Conservation (phyloP, 2,113 vertebrate species). For the Rostratula benghalensis region DNA sequence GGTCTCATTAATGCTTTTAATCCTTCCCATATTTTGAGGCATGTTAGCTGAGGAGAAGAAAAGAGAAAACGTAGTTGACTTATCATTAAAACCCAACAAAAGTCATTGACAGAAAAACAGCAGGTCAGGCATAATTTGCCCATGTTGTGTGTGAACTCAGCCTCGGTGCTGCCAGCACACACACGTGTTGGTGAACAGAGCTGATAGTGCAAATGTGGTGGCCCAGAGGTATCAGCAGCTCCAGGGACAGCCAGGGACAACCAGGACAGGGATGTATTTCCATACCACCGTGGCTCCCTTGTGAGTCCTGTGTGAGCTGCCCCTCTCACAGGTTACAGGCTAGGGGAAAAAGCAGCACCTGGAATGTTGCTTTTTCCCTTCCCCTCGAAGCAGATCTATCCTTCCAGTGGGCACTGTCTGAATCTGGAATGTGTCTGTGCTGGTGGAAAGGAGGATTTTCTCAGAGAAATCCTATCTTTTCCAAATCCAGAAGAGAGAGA, state of each 20-base stretch:
- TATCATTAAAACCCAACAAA: constrained; percentile 41
- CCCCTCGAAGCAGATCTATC: accelerated
- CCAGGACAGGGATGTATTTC: background rate
- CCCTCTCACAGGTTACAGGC: too few species aligned
- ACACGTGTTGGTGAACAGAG: background rate
- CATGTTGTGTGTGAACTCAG: background rate
- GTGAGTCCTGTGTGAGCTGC: accelerated
- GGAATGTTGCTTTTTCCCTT: background rate
- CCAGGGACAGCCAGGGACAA: background rate
- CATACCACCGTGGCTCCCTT: background rate
- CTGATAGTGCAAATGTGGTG: background rate
- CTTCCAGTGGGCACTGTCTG: background rate
- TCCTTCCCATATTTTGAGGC: background rate
- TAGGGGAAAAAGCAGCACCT: background rate
- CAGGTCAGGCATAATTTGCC: constrained; percentile 3
- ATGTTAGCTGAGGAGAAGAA: background rate
- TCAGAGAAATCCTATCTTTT: background rate
- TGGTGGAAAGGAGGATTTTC: background rate
- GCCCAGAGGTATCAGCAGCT: background rate
- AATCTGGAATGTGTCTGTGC: background rate
- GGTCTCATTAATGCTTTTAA: background rate
- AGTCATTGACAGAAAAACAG: constrained; percentile 42
- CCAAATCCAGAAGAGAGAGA: background rate
- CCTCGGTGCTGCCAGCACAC: background rate
- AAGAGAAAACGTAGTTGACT: constrained; percentile 7